These are phyloP conservation scores for Alaudala cheleensis DNA, from an alignment of 2,113 vertebrate genomes.

Conservation along the genomic window DNA sequence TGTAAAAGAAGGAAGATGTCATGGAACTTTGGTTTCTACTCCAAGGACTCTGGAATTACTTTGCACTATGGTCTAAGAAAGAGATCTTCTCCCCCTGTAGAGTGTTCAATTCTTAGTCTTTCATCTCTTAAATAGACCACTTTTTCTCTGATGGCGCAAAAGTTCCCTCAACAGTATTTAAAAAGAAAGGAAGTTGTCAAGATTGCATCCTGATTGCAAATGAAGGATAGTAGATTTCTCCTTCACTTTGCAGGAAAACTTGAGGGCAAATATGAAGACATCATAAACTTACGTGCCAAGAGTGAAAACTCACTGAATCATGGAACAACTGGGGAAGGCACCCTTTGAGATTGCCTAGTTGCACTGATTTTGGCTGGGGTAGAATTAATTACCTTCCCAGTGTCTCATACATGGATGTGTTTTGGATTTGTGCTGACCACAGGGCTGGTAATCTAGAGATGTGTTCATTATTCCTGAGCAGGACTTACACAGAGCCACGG, in stretches of 20 bases:
- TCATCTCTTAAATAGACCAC: not conserved
- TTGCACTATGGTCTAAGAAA: not conserved
- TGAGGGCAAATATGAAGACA: not conserved
- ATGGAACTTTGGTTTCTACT: not conserved
- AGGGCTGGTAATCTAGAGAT: not conserved
- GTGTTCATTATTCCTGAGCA: not conserved
- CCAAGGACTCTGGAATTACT: not conserved
- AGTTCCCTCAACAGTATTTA: not conserved
- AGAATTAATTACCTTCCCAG: not conserved
- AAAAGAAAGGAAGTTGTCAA: not conserved
- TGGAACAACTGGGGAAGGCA: accelerated
- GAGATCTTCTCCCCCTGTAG: not conserved
- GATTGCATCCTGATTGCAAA: not conserved
- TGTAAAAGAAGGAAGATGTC: not conserved
- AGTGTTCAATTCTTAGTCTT: not conserved
- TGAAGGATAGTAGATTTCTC: not conserved
- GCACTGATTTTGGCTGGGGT: not conserved
- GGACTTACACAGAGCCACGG: not conserved
- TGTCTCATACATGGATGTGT: accelerated
- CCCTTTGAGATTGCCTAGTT: not conserved
- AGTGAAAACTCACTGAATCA: not conserved
- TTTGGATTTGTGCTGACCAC: not conserved
- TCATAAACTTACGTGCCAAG: not conserved
- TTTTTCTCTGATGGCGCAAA: not conserved
- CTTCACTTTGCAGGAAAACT: not conserved